A percentile compares a stretch with the other conserved stretches of the same genome.
phyloP scores from a whole-genome alignment of 2,888 invertebrate species.

The Amblyjoppa fuscipennis region DNA sequence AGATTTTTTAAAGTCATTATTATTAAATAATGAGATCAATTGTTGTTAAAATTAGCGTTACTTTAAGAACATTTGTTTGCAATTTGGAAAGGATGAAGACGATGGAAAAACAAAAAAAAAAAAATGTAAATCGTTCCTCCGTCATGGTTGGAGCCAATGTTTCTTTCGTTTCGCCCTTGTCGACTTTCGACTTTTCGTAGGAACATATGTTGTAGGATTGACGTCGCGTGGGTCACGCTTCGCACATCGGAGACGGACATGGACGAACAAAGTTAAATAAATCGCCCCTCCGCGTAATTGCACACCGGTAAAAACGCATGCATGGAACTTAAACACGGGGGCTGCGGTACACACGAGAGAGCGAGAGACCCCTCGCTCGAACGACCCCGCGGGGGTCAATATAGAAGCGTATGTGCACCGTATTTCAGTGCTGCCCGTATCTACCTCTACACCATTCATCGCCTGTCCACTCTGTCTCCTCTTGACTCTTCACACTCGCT shows the following conservation, averaged over 20 bases:
- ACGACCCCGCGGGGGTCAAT: background rate
- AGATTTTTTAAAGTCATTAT: too few species aligned
- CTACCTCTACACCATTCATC: constrained; percentile 11
- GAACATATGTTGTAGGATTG: constrained; percentile 69
- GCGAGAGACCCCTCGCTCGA: constrained; percentile 12
- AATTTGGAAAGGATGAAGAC: background rate
- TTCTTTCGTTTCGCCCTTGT: constrained; percentile 34
- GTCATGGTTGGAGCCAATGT: constrained; percentile 42
- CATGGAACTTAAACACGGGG: constrained; percentile 61
- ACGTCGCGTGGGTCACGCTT: constrained; percentile 63
- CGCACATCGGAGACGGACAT: constrained; percentile 54
- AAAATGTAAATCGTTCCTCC: background rate
- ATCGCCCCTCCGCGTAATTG: constrained; percentile 76
- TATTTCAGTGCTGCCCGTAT: background rate
- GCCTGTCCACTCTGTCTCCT: constrained; percentile 31
- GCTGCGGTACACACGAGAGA: constrained; percentile 8
- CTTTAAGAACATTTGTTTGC: background rate
- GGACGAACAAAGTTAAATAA: constrained; percentile 79
- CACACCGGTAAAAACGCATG: constrained; percentile 66
- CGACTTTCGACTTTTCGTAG: constrained; percentile 69
- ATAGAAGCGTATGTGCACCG: background rate
- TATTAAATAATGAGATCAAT: too few species aligned
- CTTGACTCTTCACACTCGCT: constrained; percentile 57
- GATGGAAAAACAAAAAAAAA: background rate
- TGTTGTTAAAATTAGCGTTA: background rate